Percentiles rank a stretch among this genome's conserved stretches.
These are phyloP conservation scores for Rhegmatorhina hoffmannsi DNA, from an alignment of 2,113 vertebrate species.

Conservation along the genomic window DNA sequence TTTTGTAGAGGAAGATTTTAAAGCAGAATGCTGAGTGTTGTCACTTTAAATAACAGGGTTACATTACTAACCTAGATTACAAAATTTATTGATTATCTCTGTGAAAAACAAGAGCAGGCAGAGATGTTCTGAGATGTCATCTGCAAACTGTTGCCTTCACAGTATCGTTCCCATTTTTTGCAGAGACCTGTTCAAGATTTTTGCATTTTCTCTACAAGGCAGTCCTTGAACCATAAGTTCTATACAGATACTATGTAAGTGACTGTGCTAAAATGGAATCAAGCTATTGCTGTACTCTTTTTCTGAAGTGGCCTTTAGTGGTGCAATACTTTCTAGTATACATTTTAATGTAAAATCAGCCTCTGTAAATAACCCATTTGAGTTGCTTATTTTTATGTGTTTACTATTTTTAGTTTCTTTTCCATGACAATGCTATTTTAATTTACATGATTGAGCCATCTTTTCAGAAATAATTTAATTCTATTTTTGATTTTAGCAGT, in stretches of 20 bases:
- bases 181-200: background rate
- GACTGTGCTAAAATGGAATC: background rate
- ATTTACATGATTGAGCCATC: background rate
- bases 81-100: background rate
- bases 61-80: background rate
- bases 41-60: background rate
- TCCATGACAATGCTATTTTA: background rate
- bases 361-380: background rate
- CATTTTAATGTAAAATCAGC: background rate
- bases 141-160: background rate
- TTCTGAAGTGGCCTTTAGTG: background rate
- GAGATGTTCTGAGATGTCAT: background rate
- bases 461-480: background rate
- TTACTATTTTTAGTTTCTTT: background rate
- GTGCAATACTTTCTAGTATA: background rate
- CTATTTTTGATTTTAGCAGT: background rate
- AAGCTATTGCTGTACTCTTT: background rate
- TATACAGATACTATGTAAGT: background rate
- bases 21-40: background rate
- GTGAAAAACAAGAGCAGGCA: background rate
- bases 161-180: background rate
- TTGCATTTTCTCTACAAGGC: background rate
- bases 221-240: background rate
- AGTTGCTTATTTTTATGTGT: background rate
- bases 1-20: background rate